Percentiles rank a stretch among this genome's conserved stretches.
phyloP scores from a whole-genome alignment of 1,140 invertebrate genomes.

The Tetragnatha versicolor region DNA sequence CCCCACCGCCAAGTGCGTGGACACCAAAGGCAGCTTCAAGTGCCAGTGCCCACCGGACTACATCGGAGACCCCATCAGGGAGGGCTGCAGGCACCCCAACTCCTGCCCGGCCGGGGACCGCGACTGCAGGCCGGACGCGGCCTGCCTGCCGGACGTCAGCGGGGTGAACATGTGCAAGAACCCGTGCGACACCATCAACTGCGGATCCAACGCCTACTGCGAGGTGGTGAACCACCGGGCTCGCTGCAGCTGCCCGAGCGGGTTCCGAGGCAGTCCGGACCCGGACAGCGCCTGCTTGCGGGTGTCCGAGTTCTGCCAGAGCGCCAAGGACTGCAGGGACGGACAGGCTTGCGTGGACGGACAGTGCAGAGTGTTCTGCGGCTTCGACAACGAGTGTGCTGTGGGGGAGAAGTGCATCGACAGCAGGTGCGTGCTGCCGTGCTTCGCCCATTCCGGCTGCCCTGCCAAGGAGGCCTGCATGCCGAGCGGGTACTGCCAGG shows the following conservation, averaged over 20 bases:
- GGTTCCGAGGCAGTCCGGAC: slow-evolving; percentile 73
- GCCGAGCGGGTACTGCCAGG: slow-evolving; percentile 75
- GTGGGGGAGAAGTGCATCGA: slow-evolving; percentile 79
- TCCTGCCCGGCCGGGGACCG: slow-evolving; percentile 74
- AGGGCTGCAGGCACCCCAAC: slow-evolving; percentile 76
- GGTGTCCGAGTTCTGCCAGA: slow-evolving; percentile 70
- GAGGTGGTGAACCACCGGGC: slow-evolving; percentile 76
- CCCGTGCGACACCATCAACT: slow-evolving; percentile 78
- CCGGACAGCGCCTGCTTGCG: slow-evolving; percentile 76
- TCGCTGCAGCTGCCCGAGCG: slow-evolving; percentile 76
- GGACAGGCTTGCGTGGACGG: slow-evolving; percentile 80
- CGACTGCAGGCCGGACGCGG: slow-evolving; percentile 77
- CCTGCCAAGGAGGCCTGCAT: slow-evolving; percentile 77
- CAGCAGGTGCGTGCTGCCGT: slow-evolving; percentile 74
- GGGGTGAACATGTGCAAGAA: slow-evolving; percentile 80
- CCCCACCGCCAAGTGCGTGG: slow-evolving; percentile 77
- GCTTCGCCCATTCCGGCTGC: slow-evolving; percentile 81
- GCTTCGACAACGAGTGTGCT: slow-evolving; percentile 79
- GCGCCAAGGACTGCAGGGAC: slow-evolving; percentile 77
- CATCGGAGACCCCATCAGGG: slow-evolving; percentile 77
- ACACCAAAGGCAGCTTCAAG: slow-evolving; percentile 68
- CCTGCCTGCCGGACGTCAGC: slow-evolving; percentile 72
- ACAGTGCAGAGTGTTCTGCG: slow-evolving; percentile 83
- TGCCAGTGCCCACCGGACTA: slow-evolving; percentile 80
- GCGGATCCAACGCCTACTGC: slow-evolving; percentile 79